A percentile compares a stretch with the other conserved stretches of the same genome.
Evolutionary conservation across 2,797 vertebrate species (phyloP).

Genomic region (Xiphophorus birchmanni): DNA sequence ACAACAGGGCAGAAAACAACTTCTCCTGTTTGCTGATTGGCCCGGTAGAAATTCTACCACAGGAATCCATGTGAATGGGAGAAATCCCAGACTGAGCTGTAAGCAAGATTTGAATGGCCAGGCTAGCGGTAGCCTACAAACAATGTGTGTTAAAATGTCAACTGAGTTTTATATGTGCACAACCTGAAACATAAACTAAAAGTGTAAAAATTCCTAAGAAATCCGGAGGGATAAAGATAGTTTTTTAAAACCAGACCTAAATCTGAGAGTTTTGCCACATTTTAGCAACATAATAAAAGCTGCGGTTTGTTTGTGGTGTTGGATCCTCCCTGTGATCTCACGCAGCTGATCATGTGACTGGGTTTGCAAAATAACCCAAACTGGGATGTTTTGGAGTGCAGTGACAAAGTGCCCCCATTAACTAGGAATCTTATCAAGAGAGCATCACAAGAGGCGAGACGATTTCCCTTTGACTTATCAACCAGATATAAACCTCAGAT

Average conservation of each 20-base stretch:
- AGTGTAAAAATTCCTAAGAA: background rate
- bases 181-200: background rate
- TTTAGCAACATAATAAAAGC: background rate
- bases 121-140: background rate
- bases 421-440: slow-evolving; percentile 26
- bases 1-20: too few relatives aligned
- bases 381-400: background rate
- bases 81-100: too few relatives aligned
- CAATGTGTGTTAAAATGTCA: background rate
- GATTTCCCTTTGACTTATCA: slow-evolving; percentile 26
- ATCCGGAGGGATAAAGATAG: background rate
- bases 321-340: background rate
- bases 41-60: too few relatives aligned
- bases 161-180: too few relatives aligned
- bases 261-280: background rate
- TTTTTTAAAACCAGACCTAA: background rate
- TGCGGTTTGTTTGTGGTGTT: background rate
- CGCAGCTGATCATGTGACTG: background rate
- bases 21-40: too few relatives aligned
- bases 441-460: slow-evolving; percentile 20
- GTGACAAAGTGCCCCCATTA: slow-evolving; percentile 8
- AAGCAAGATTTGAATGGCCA: too few relatives aligned
- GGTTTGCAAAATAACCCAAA: background rate
- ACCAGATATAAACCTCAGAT: slow-evolving; percentile 9
- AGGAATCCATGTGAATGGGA: too few relatives aligned